phyloP scores from a whole-genome alignment of 2,113 vertebrate genomes.

The Bufo bufo region DNA sequence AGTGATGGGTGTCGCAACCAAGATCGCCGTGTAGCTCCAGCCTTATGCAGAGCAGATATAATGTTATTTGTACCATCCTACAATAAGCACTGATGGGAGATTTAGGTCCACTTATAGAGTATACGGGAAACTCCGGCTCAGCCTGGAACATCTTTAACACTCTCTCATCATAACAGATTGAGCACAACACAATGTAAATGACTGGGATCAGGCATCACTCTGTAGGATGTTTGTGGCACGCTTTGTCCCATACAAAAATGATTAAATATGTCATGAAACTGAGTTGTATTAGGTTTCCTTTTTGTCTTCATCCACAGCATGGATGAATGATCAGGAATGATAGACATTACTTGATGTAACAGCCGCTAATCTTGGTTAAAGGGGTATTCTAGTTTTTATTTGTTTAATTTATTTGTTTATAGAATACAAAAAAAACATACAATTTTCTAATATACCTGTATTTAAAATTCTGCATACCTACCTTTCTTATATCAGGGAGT shows the following conservation, averaged over 20 bases:
- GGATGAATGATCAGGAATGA: constrained; percentile 12
- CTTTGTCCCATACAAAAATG: constrained; percentile 32
- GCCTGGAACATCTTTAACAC: not conserved
- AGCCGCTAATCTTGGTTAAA: not conserved
- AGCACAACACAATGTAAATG: constrained; percentile 27
- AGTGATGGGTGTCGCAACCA: no score
- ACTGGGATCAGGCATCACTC: constrained; percentile 11
- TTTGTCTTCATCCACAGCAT: constrained; percentile 2
- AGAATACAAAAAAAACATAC: no score
- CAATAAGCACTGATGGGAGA: not conserved
- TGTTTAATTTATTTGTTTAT: no score
- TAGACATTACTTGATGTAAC: not conserved
- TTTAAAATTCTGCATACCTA: no score
- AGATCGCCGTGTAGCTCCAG: no score
- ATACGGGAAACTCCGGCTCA: not conserved
- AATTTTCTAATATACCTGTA: no score
- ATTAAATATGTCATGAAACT: constrained; percentile 37
- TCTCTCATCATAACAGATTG: constrained; percentile 30
- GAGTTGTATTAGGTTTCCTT: not conserved
- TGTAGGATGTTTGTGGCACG: not conserved
- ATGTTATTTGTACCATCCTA: not conserved
- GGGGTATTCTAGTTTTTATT: not conserved
- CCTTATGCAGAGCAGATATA: not conserved
- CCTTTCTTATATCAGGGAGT: no score
- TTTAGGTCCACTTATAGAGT: not conserved